Evolutionary conservation across 2,888 invertebrate species (phyloP), one percentile per base, ranked within the genome.

Genomic region (Agrilus cyanescens): DNA sequence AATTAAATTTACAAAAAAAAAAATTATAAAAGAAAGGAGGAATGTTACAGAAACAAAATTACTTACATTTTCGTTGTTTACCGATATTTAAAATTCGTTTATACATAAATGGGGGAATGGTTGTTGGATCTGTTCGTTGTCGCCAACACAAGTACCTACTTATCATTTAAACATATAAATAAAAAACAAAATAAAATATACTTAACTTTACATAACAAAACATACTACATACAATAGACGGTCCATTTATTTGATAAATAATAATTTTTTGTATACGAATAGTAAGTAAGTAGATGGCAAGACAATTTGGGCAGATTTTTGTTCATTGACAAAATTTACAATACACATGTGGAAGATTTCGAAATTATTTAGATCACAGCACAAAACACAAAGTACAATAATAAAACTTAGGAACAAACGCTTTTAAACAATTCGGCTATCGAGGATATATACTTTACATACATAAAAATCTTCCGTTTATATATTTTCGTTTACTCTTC

Each of bases 221-320:
- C 43, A 40, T 38, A 43, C 43, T 43, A 41, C 40, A 46, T 37
- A 40, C 44, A 38, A 50, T 45, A 46, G 49, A 50, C 25, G 25
- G 25, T 25, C 25, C 25, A 25, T 49, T 48, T 49, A 49, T 48
- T 47, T 46, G 41, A 43, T 41, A 45, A 43, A 47, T 44, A 43
- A 47, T 44, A 43, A 48, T 54, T 48, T 51, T 58, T 51, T 47
- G 48, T 50, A 48, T 55, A 57, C 55, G 49, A 45, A 50, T 46
- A 50, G 55, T 62, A 63, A 65, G 63, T 64, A 66, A 64, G 66
- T 64, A 63, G 64, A 67, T 67, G 67, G 67, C 67, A 66, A 67
- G 67, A 66, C 61, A 61, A 59, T 63, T 63, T 62, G 62, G 63
- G 63, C 63, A 62, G 60, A 57, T 47, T 51, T 45, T 51, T 49